A percentile compares a stretch with the other conserved stretches of the same genome.
phyloP scores from a whole-genome alignment of 1,140 invertebrate genomes.

The Portunus trituberculatus region DNA sequence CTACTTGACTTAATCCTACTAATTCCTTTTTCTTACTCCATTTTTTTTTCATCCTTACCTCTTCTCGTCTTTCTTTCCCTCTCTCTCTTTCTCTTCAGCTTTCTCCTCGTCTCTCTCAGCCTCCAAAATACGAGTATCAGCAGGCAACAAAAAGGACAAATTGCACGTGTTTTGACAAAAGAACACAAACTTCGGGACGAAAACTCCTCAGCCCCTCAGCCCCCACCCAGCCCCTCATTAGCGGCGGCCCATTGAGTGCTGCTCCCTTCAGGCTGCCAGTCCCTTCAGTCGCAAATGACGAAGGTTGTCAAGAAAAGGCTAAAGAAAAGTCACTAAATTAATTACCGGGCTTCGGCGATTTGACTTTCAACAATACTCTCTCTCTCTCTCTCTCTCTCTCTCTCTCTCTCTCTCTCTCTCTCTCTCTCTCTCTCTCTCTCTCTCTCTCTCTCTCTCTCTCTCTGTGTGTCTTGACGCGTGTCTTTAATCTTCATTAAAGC shows the following conservation, averaged over 20 bases:
- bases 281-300: not conserved
- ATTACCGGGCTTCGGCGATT: not conserved
- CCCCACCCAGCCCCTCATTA: not conserved
- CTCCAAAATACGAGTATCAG: too few species aligned
- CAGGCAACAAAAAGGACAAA: too few species aligned
- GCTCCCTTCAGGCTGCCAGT: not conserved
- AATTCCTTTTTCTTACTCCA: not conserved
- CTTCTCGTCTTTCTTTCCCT: not conserved
- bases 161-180: too few species aligned
- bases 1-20: too few species aligned
- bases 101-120: not conserved
- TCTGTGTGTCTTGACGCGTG: not conserved
- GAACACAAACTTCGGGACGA: too few species aligned
- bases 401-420: constrained; percentile 6
- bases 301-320: not conserved
- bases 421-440: not conserved
- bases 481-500: too few species aligned
- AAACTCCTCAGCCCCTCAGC: too few species aligned
- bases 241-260: not conserved
- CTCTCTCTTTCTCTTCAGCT: not conserved
- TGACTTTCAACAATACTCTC: not conserved
- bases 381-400: not conserved
- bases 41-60: not conserved
- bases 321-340: not conserved
- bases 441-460: not conserved